phyloP scores from a whole-genome alignment of 2,888 invertebrate species.

The Machimus atricapillus region DNA sequence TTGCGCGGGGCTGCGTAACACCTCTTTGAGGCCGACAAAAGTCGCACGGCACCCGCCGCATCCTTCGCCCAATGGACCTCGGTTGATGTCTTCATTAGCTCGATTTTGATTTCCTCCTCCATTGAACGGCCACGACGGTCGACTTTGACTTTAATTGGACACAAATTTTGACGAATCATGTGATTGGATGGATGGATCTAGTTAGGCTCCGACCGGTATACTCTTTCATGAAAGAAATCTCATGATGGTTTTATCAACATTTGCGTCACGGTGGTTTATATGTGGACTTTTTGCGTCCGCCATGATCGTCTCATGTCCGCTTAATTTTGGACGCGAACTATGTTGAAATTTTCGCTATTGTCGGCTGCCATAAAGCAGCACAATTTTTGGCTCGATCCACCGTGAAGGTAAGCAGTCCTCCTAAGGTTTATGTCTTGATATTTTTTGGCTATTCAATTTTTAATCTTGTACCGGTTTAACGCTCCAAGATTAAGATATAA shows the following conservation, averaged over 20 bases:
- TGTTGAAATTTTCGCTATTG: neutral
- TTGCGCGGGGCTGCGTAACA: neutral
- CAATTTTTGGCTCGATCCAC: neutral
- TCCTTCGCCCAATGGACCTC: conserved; percentile 7
- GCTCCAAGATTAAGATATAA: neutral
- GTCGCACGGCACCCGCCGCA: neutral
- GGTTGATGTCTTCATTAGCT: conserved; percentile 46
- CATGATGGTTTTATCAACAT: conserved; percentile 21
- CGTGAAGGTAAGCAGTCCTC: neutral
- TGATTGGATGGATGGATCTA: conserved; percentile 22
- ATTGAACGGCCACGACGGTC: conserved; percentile 40
- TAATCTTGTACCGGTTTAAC: neutral
- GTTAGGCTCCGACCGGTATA: neutral
- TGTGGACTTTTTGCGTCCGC: neutral
- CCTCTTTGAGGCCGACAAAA: conserved; percentile 16
- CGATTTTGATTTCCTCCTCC: conserved; percentile 43
- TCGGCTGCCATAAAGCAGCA: neutral
- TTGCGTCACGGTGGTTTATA: neutral
- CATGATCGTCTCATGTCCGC: neutral
- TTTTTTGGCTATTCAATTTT: neutral
- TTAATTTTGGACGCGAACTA: neutral
- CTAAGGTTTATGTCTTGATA: neutral
- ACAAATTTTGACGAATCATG: conserved; percentile 36
- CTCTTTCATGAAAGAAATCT: conserved; percentile 2
- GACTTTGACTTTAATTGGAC: conserved; percentile 30